phyloP scores from a whole-genome alignment of 2,797 vertebrate species.

The Orientallactaga sibirica region DNA sequence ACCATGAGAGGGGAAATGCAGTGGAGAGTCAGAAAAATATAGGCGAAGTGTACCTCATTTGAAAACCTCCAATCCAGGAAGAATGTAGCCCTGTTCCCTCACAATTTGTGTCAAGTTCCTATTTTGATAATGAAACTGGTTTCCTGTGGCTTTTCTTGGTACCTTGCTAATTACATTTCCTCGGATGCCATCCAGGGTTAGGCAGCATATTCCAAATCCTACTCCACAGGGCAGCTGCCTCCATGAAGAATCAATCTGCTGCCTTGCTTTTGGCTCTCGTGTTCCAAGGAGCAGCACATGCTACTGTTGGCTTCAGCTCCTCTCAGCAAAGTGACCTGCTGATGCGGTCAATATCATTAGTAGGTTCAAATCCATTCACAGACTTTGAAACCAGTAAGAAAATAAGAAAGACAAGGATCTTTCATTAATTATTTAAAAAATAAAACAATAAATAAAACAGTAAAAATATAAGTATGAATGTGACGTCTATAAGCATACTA shows the following conservation, averaged over 20 bases:
- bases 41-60: not conserved
- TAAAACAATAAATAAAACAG: not conserved
- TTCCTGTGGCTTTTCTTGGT: conserved; percentile 34
- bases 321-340: not conserved
- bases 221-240: not conserved
- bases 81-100: not conserved
- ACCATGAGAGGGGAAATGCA: conserved; percentile 25
- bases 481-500: not conserved
- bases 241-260: not conserved
- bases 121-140: conserved; percentile 25
- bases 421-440: not conserved
- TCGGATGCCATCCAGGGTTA: not conserved
- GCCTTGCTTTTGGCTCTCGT: not conserved
- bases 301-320: not conserved
- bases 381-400: not conserved
- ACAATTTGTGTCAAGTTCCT: conserved; percentile 27
- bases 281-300: not conserved
- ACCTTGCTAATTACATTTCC: conserved; percentile 37
- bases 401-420: conserved; percentile 1
- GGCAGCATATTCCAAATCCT: not conserved
- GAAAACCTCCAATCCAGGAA: conserved; percentile 10
- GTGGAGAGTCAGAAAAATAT: not conserved
- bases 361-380: not conserved
- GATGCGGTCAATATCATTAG: not conserved
- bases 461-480: not conserved